These are phyloP conservation scores for Tridacna gigas DNA, from an alignment of 2,888 invertebrate species.

Conservation along the genomic window DNA sequence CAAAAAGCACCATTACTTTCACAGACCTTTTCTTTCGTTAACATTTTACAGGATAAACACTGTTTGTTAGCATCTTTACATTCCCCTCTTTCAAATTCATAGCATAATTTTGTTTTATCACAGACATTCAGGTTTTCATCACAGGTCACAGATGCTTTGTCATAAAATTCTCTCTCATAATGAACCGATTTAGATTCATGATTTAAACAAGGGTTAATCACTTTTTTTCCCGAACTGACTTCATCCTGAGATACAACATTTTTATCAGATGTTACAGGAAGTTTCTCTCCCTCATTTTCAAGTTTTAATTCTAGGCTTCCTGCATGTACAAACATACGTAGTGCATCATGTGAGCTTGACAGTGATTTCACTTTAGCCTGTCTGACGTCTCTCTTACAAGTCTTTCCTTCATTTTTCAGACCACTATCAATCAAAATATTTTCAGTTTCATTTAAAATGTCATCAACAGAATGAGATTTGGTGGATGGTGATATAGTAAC, in stretches of 20 bases:
- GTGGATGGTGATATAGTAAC: neutral
- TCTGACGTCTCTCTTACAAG: slow-evolving; percentile 47
- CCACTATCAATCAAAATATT: slow-evolving; percentile 20
- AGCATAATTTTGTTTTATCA: slow-evolving; percentile 8
- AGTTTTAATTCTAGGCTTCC: slow-evolving; percentile 35
- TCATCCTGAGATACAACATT: neutral
- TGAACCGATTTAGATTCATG: neutral
- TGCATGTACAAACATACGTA: slow-evolving; percentile 42
- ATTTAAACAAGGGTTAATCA: neutral
- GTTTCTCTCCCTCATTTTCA: too few species aligned
- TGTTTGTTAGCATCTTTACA: neutral
- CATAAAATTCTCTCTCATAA: neutral
- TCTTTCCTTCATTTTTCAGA: slow-evolving; percentile 31
- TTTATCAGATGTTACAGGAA: slow-evolving; percentile 17
- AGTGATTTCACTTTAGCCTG: slow-evolving; percentile 61
- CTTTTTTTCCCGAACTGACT: neutral
- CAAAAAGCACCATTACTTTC: neutral
- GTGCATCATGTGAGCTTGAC: slow-evolving; percentile 66
- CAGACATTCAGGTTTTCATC: slow-evolving; percentile 15
- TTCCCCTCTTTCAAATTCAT: neutral
- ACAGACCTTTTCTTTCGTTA: neutral
- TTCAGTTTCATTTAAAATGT: slow-evolving; percentile 43
- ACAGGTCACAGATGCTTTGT: neutral
- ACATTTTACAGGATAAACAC: neutral
- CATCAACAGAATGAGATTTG: slow-evolving; percentile 56